Conservation (phyloP, 2,113 vertebrate genomes). For the Salvelinus namaycush region DNA sequence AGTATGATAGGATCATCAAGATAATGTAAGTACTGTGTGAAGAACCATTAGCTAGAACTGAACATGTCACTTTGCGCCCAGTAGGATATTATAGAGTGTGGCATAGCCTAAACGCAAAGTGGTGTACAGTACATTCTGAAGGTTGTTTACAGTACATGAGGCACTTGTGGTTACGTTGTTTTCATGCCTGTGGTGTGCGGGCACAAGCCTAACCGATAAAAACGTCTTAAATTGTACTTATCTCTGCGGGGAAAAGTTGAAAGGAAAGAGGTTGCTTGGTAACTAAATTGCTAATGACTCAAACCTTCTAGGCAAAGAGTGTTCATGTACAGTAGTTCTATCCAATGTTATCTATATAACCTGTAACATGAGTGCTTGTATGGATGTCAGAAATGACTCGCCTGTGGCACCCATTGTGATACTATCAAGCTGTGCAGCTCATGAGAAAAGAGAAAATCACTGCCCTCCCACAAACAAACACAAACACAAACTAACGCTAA, state of each 20-base stretch:
- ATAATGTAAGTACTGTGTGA: too few species aligned
- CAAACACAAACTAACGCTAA: conserved; percentile 36
- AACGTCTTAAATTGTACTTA: conserved; percentile 52
- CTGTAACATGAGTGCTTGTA: conserved; percentile 54
- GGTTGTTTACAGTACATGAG: conserved; percentile 39
- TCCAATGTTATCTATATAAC: conserved; percentile 64
- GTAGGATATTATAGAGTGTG: too few species aligned
- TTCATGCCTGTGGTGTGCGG: conserved; percentile 31
- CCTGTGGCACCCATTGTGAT: conserved; percentile 46
- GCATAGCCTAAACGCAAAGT: too few species aligned
- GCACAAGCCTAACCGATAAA: conserved; percentile 46
- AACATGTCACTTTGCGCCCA: too few species aligned
- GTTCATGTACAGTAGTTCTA: conserved; percentile 63
- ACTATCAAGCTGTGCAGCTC: conserved; percentile 45
- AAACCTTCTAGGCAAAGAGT: conserved; percentile 48
- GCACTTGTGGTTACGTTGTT: conserved; percentile 42
- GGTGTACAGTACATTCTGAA: too few species aligned
- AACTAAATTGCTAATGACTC: conserved; percentile 31
- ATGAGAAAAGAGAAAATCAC: conserved; percentile 38
- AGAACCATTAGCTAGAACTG: too few species aligned
- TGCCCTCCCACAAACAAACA: conserved; percentile 42
- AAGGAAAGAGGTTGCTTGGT: conserved; percentile 44
- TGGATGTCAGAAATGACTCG: conserved; percentile 50
- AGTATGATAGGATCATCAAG: too few species aligned
- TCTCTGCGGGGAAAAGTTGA: conserved; percentile 56